Evolutionary conservation across 2,797 vertebrate genomes (phyloP).

Genomic region (Scolopax rusticola): DNA sequence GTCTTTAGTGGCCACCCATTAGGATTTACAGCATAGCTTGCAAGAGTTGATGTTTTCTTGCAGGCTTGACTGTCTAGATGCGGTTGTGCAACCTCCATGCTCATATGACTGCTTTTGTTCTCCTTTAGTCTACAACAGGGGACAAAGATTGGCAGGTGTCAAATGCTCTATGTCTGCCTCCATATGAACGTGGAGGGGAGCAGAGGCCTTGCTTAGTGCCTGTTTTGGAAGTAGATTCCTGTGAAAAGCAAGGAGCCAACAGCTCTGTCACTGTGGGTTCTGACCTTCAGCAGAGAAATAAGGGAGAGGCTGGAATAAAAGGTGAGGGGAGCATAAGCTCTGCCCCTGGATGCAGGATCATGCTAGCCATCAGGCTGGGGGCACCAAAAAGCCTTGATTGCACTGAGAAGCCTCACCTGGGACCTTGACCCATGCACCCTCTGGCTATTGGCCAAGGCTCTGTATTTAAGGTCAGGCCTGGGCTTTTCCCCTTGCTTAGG

Average conservation of each 20-base stretch:
- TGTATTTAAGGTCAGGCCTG: background rate
- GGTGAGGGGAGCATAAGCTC: accelerated
- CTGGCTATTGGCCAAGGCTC: background rate
- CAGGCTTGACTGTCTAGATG: background rate
- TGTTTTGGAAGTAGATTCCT: background rate
- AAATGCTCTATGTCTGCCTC: background rate
- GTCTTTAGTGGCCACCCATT: background rate
- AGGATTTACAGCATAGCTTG: background rate
- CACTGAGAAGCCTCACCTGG: background rate
- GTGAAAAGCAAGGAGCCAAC: background rate
- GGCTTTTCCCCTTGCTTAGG: accelerated
- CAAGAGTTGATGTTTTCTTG: background rate
- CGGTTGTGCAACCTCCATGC: background rate
- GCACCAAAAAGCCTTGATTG: background rate
- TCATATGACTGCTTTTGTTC: background rate
- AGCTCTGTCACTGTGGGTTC: background rate
- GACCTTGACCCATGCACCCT: accelerated
- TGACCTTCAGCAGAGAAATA: background rate
- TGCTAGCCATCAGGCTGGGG: background rate
- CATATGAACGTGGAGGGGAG: background rate
- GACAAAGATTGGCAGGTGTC: background rate
- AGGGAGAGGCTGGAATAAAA: background rate
- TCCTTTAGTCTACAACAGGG: background rate
- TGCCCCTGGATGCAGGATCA: background rate
- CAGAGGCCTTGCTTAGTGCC: background rate